Conservation (phyloP, 2,797 vertebrate species). For the Acropternis orthonyx region DNA sequence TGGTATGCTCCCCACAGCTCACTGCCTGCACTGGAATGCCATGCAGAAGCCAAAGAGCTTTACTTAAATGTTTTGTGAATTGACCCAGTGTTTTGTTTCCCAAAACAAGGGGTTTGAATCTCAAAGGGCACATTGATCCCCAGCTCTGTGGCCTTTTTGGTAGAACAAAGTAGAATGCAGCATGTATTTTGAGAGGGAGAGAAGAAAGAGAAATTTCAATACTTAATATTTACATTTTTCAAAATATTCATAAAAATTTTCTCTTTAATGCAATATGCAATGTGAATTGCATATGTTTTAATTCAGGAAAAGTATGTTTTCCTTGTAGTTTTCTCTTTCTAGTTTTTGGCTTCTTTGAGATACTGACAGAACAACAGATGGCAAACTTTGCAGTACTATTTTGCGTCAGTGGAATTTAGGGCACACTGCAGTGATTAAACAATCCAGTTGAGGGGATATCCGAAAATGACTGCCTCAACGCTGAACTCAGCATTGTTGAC, state of each 20-base stretch:
- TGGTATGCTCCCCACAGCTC: neutral
- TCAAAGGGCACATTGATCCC: neutral
- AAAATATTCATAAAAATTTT: neutral
- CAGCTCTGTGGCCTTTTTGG: neutral
- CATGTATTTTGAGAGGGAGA: neutral
- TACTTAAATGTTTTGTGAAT: neutral
- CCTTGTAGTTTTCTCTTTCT: neutral
- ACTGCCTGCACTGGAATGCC: neutral
- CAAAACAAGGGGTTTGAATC: neutral
- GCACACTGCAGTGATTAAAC: neutral
- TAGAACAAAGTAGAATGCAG: neutral
- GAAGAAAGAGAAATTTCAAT: neutral
- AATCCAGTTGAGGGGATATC: neutral
- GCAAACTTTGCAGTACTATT: neutral
- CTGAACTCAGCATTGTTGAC: neutral
- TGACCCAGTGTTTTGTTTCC: neutral
- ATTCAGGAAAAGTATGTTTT: neutral
- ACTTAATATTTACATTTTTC: neutral
- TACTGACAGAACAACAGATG: neutral
- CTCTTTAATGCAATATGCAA: neutral
- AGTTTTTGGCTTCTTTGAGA: neutral
- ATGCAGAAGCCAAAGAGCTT: neutral
- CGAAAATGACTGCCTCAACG: rapidly evolving
- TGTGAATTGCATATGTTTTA: neutral
- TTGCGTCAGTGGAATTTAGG: neutral